Base-by-base conservation (phyloP, 2,113 vertebrate species). In the Aviceda subcristata region DNA sequence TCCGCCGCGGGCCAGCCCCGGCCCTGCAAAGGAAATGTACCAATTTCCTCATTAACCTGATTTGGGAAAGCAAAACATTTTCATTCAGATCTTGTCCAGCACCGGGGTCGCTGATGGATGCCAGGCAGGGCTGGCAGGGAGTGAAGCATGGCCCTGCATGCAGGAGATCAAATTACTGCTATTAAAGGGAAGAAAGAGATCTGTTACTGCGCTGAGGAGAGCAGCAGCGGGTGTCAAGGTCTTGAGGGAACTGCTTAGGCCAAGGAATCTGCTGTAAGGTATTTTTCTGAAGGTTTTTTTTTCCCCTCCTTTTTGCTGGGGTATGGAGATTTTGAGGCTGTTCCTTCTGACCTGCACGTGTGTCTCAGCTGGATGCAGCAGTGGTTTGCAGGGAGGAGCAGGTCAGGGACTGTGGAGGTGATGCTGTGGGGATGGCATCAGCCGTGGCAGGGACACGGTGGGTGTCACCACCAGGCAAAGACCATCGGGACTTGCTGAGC, bases 1-100 rank as follows among this genome's bases (percentile, higher is more conserved):
- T 63, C 56, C 7, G 0, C 56, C 16, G 3, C 0, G 0, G 86
- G 23, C 69, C 67, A 79, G 51, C 38, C 85, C 64, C n/a, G 6
- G 39, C 75, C 55, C 74, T n/a, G 64, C 66, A 48, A 67, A 93
- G 90, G 86, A 96, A 94, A 92, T 73, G 83, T 72, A 48, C 78
- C 76, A 67, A 88, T 97, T 97, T 98, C 87, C 94, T 97, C 67
- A 74, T 97, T 97, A 97, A 96, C 86, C 83, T 92, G 90, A 96
- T 95, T 95, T 93, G 82, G 83, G 43, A 60, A 84, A 94, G 79
- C 82, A 93, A 95, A 94, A 46, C 62, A 41, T 95, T 97, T 95
- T 82, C 89, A 93, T 88, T 97, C 82, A 96, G 88, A 75, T 95
- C 83, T 94, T 90, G 93, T 97, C 87, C 63, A 86, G 39, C 6